A percentile compares a stretch with the other conserved stretches of the same genome.
Evolutionary conservation across 64 coral and sea anemone genomes (phyloP).

Genomic region (Pocillopora damicornis): DNA sequence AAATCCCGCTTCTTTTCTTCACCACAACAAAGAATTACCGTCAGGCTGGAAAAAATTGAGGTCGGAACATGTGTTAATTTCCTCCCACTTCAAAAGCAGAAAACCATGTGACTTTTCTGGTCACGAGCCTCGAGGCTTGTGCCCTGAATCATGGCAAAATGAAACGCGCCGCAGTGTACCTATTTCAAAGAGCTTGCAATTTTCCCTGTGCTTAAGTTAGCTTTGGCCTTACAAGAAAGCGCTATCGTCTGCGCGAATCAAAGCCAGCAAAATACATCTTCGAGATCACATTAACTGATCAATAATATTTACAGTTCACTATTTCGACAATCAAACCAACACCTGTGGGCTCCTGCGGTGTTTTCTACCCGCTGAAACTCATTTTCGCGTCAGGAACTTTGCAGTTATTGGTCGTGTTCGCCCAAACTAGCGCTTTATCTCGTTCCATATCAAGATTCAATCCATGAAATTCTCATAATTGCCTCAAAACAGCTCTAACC

Average conservation of each 20-base stretch:
- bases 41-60: neutral
- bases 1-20: neutral
- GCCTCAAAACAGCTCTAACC: neutral
- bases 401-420: neutral
- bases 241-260: too few species aligned
- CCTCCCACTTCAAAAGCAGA: neutral
- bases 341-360: neutral
- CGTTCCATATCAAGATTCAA: neutral
- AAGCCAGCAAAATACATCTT: too few species aligned
- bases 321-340: neutral
- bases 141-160: too few species aligned
- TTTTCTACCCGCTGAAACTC: neutral
- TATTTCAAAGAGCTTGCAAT: too few species aligned
- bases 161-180: too few species aligned
- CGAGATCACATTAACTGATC: neutral
- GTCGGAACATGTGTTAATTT: neutral
- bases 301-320: neutral
- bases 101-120: neutral
- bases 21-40: neutral
- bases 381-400: neutral
- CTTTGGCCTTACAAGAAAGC: too few species aligned
- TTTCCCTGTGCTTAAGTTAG: too few species aligned
- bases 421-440: conserved; percentile 5
- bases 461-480: neutral
- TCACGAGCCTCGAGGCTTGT: too few species aligned